phyloP scores from a whole-genome alignment of 2,797 vertebrate species.

The Kryptolebias ocellatus region DNA sequence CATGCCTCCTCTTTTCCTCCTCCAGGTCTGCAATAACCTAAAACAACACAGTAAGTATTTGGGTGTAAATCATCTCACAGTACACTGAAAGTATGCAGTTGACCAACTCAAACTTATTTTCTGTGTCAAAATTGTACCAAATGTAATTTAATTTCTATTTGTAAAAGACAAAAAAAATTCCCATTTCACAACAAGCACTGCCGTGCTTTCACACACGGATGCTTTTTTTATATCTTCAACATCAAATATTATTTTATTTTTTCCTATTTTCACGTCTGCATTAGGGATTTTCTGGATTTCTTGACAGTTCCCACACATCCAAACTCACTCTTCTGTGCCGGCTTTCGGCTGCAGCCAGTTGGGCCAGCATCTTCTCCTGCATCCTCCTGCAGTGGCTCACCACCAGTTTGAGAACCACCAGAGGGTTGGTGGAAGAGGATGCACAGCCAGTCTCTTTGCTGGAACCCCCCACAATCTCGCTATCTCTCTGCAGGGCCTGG shows the following conservation, averaged over 20 bases:
- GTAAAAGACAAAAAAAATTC: background rate
- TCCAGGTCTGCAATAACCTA: slow-evolving; percentile 97
- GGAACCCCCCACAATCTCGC: slow-evolving; percentile 83
- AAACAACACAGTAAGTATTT: slow-evolving; percentile 54
- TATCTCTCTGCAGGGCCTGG: slow-evolving; percentile 93
- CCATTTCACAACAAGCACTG: background rate
- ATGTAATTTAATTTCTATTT: background rate
- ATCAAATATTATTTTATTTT: fast-evolving
- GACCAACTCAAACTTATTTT: too few relatives aligned
- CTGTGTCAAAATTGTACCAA: background rate
- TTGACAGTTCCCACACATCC: background rate
- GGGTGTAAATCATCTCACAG: background rate
- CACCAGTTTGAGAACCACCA: slow-evolving; percentile 91
- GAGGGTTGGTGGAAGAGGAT: slow-evolving; percentile 84
- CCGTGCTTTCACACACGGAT: background rate
- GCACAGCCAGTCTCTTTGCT: slow-evolving; percentile 83
- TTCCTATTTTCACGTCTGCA: too few relatives aligned
- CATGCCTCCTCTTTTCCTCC: slow-evolving; percentile 92
- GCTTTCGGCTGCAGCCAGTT: slow-evolving; percentile 93
- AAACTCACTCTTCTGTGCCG: slow-evolving; percentile 90
- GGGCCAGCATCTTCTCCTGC: slow-evolving; percentile 96
- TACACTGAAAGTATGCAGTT: too few relatives aligned
- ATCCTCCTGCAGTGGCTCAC: slow-evolving; percentile 95
- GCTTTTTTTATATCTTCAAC: too few relatives aligned
- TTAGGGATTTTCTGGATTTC: background rate